A percentile compares a stretch with the other conserved stretches of the same genome.
These are phyloP conservation scores for Cheilosia vulpina DNA, from an alignment of 2,888 invertebrate genomes.

Conservation along the genomic window DNA sequence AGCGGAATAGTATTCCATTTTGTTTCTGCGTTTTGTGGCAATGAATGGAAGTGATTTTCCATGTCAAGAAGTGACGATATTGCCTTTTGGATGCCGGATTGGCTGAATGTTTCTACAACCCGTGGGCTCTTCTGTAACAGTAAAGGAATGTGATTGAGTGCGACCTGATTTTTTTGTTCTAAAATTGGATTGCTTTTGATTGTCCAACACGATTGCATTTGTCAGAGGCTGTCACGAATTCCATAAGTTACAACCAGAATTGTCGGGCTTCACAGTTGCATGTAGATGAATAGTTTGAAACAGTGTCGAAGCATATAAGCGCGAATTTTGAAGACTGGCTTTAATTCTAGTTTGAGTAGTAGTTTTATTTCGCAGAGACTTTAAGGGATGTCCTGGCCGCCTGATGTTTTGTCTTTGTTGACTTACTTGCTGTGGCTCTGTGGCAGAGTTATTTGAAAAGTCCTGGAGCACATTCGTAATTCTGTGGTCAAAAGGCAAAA, in stretches of 20 bases:
- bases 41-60: slow-evolving; percentile 26
- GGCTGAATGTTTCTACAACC: not conserved
- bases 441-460: too few species aligned
- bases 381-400: too few species aligned
- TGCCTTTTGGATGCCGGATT: slow-evolving; percentile 19
- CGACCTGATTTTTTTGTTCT: not conserved
- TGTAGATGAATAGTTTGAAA: not conserved
- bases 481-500: too few species aligned
- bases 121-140: not conserved
- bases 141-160: slow-evolving; percentile 6
- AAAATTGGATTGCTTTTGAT: slow-evolving; percentile 34
- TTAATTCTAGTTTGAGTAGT: too few species aligned
- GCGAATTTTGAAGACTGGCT: not conserved
- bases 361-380: too few species aligned
- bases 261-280: not conserved
- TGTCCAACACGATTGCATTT: slow-evolving; percentile 15
- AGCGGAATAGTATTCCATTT: slow-evolving; percentile 32
- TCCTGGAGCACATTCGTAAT: too few species aligned
- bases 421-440: too few species aligned
- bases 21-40: slow-evolving; percentile 11
- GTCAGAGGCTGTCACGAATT: not conserved
- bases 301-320: not conserved
- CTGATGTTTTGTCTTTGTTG: too few species aligned
- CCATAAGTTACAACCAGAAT: not conserved
- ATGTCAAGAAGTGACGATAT: slow-evolving; percentile 36